Evolutionary conservation across 2,797 vertebrate genomes (phyloP), one percentile per base, ranked within the genome.

Genomic region (Helostoma temminkii): DNA sequence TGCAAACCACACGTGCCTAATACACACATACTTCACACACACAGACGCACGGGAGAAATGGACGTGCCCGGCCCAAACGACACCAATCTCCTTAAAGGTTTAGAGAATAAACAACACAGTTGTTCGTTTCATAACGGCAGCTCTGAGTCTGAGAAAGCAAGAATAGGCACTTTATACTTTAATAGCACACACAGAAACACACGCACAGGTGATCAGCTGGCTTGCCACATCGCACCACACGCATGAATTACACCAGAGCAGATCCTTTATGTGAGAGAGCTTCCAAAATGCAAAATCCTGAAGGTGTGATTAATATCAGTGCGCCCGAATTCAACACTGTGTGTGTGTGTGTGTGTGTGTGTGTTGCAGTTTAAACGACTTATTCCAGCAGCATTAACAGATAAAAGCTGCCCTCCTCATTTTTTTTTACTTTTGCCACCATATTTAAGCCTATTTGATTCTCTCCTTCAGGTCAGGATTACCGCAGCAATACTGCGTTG

Each of bases 11-110:
- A 91, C 82, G 56, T 87, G 90, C 64, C 52, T 70, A 71, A 78
- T 71, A 54, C 74, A 66, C 74, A 67, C 80, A 70, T 36, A 72
- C 53, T 16, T 46, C 32, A 46, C 56, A 39, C 42, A 66, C 55
- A 25, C 61, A 53, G 28, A 59, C 53, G 70, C 48, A 64, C 41
- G 49, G 0, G 42, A 53, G 9, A 81, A 88, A 84, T 59, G 80
- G 54, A 72, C 34, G 9, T 22, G 46, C 48, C 78, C 24, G 3
- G 72, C 59, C 83, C 43, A 73, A 86, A 84, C 64, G 0, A 47
- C 77, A 74, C 69, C 85, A 93, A 93, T 93, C 93, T 89, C 78
- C 90, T 93, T 92, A 93, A 90, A 83, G 88, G 84, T 91, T 93
- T 92, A 92, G 67, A 71, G 83, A 83, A 77, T 82, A 88, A 90